These are phyloP conservation scores for Cephalotes varians DNA, from an alignment of 2,888 invertebrate species.

Conservation along the genomic window DNA sequence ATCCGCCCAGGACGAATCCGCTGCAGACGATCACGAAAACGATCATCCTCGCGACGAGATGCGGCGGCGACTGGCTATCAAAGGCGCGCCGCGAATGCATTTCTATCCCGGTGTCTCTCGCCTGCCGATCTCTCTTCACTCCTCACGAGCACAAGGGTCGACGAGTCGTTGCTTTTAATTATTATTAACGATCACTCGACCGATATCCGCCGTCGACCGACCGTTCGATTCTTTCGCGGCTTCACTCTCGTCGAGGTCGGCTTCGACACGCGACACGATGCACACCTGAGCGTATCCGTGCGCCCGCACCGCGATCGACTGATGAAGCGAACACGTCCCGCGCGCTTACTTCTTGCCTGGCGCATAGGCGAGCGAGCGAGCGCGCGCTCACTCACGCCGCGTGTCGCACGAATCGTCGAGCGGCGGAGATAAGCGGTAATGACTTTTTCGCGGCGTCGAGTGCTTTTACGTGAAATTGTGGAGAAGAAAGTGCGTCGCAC, in stretches of 20 bases:
- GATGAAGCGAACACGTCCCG: constrained; percentile 62
- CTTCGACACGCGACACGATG: constrained; percentile 33
- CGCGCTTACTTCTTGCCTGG: constrained; percentile 67
- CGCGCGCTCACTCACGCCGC: constrained; percentile 16
- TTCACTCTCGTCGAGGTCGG: not conserved
- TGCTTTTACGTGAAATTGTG: constrained; percentile 9
- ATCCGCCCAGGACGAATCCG: constrained; percentile 53
- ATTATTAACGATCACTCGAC: constrained; percentile 5
- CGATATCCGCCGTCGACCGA: not conserved
- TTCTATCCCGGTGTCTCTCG: not conserved
- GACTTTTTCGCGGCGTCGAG: constrained; percentile 24
- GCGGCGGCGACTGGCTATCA: constrained; percentile 30
- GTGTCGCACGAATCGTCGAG: constrained; percentile 1
- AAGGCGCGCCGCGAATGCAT: constrained; percentile 1
- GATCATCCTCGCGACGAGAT: constrained; percentile 54
- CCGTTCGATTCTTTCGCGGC: not conserved
- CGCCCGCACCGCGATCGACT: constrained; percentile 71
- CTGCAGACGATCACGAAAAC: constrained; percentile 57
- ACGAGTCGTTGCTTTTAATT: not conserved
- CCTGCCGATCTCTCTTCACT: not conserved
- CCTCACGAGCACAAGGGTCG: not conserved
- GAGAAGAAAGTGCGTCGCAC: not conserved
- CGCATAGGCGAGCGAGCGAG: constrained; percentile 36
- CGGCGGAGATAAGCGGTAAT: constrained; percentile 18
- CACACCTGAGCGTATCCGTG: constrained; percentile 68